Conservation (phyloP, 2,888 invertebrate genomes). For the Melanophora roralis region DNA sequence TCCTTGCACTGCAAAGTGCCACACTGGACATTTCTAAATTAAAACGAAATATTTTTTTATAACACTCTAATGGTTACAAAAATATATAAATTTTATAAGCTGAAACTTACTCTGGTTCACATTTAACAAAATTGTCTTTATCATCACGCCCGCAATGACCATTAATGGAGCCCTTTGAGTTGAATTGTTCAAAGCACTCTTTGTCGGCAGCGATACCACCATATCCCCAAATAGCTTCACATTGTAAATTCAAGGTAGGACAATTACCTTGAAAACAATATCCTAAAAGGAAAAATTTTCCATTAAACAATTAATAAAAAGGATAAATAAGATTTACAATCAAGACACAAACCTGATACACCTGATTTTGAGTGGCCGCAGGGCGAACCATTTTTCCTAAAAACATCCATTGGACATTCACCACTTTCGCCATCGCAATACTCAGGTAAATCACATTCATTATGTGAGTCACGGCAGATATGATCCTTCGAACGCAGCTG, state of each 20-base stretch:
- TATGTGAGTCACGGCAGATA: slow-evolving; percentile 89
- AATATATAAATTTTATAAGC: background rate
- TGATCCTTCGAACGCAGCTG: slow-evolving; percentile 87
- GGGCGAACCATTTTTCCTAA: slow-evolving; percentile 94
- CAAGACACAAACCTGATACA: slow-evolving; percentile 71
- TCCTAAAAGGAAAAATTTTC: slow-evolving; percentile 77
- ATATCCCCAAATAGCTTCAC: slow-evolving; percentile 95
- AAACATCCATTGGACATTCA: slow-evolving; percentile 92
- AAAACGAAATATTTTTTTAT: background rate
- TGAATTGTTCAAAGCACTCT: slow-evolving; percentile 96
- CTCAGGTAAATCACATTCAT: slow-evolving; percentile 98
- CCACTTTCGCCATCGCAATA: slow-evolving; percentile 93
- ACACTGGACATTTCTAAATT: slow-evolving; percentile 89
- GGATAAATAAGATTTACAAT: background rate
- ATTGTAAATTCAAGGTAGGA: slow-evolving; percentile 91
- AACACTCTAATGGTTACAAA: background rate
- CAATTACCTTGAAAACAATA: slow-evolving; percentile 96
- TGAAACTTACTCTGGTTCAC: slow-evolving; percentile 87
- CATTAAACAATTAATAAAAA: background rate
- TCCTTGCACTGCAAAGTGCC: slow-evolving; percentile 96
- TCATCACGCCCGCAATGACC: slow-evolving; percentile 95
- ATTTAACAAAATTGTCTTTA: slow-evolving; percentile 88
- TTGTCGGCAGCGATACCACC: slow-evolving; percentile 89
- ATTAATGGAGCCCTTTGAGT: slow-evolving; percentile 94
- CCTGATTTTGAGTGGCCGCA: slow-evolving; percentile 81